phyloP scores from a whole-genome alignment of 2,888 invertebrate species.

The Thyatira batis region DNA sequence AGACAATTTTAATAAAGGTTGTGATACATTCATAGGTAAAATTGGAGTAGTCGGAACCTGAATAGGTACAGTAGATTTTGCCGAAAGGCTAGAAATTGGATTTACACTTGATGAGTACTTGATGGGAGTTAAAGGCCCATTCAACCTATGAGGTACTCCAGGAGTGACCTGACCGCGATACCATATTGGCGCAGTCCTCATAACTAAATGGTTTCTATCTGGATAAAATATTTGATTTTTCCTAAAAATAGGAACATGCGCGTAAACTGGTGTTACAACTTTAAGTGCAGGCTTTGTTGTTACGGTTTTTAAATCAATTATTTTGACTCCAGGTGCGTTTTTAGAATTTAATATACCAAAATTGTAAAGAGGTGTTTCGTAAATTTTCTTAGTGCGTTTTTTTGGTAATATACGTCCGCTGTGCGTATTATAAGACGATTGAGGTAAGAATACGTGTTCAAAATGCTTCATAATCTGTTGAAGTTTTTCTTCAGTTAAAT shows the following conservation, averaged over 20 bases:
- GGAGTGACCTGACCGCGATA: constrained; percentile 18
- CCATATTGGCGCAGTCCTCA: constrained; percentile 28
- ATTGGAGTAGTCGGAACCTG: background rate
- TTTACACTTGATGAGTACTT: background rate
- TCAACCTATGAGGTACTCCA: constrained; percentile 1
- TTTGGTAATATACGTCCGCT: constrained; percentile 8
- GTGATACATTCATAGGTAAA: background rate
- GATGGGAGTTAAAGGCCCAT: background rate
- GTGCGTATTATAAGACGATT: constrained; percentile 7
- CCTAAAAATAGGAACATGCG: constrained; percentile 32
- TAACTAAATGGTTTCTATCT: constrained; percentile 31
- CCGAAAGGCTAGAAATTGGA: background rate
- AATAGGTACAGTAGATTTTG: background rate
- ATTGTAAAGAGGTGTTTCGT: constrained; percentile 39
- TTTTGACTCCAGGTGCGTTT: constrained; percentile 45
- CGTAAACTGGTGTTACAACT: constrained; percentile 57
- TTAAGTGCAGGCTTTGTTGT: constrained; percentile 31
- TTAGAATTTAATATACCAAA: constrained; percentile 49
- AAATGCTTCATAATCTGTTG: constrained; percentile 43
- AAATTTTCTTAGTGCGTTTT: constrained; percentile 14
- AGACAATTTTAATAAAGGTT: background rate
- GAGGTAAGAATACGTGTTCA: constrained; percentile 40
- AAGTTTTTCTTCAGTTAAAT: constrained; percentile 26
- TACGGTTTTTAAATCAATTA: constrained; percentile 48
- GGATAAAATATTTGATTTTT: constrained; percentile 19